A percentile compares a stretch with the other conserved stretches of the same genome.
phyloP scores from a whole-genome alignment of 2,888 invertebrate species.

The Drosophila kanekoi region DNA sequence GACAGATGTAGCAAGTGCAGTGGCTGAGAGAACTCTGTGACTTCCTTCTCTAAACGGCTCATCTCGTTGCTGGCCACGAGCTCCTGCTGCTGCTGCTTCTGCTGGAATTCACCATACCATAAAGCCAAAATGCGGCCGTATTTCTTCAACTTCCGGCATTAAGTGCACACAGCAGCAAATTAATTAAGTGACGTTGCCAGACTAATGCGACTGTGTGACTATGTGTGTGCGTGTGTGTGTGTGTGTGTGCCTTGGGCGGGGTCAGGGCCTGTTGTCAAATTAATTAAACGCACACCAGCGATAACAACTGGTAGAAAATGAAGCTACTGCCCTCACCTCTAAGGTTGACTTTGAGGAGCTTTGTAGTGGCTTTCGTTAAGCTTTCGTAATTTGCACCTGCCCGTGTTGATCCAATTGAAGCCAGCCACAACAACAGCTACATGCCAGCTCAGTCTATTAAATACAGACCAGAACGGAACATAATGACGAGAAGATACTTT shows the following conservation, averaged over 20 bases:
- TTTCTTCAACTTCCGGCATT: constrained; percentile 77
- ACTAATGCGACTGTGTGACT: constrained; percentile 27
- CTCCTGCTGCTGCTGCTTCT: constrained; percentile 12
- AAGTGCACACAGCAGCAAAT: constrained; percentile 68
- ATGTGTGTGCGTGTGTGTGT: background rate
- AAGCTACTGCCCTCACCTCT: constrained; percentile 10
- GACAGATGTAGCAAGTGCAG: constrained; percentile 31
- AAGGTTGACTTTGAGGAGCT: constrained; percentile 32
- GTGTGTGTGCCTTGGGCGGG: constrained; percentile 1
- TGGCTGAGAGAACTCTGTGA: constrained; percentile 26
- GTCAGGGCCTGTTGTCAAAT: constrained; percentile 60
- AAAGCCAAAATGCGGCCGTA: constrained; percentile 67
- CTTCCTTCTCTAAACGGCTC: constrained; percentile 46
- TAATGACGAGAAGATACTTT: background rate
- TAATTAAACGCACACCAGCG: constrained; percentile 68
- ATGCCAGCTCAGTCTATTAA: constrained; percentile 4
- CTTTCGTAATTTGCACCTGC: constrained; percentile 74
- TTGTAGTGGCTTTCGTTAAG: constrained; percentile 65
- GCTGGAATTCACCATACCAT: constrained; percentile 60
- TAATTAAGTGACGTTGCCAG: constrained; percentile 74
- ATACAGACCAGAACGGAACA: background rate
- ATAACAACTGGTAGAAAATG: constrained; percentile 8
- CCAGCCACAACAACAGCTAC: background rate
- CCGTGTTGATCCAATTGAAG: constrained; percentile 57
- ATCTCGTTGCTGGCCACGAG: constrained; percentile 49